These are phyloP conservation scores for Cephus spinipes DNA, from an alignment of 2,888 invertebrate genomes.

Conservation along the genomic window DNA sequence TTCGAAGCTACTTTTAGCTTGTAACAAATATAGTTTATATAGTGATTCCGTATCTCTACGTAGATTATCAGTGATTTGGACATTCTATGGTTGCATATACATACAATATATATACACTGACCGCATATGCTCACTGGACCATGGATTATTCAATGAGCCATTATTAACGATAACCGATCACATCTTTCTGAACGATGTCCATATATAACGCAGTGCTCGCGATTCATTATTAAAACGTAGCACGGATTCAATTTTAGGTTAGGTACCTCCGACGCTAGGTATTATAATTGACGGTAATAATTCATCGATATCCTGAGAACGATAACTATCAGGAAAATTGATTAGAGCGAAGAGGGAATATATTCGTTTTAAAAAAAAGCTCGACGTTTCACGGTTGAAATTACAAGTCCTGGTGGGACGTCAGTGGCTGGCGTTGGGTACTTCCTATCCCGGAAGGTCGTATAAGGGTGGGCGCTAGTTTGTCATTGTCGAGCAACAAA, in stretches of 20 bases:
- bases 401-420: neutral
- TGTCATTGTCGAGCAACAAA: constrained; percentile 53
- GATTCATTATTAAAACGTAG: neutral
- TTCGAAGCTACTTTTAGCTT: neutral
- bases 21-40: neutral
- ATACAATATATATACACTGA: neutral
- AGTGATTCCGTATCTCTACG: too few species aligned
- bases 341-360: neutral
- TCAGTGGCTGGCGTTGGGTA: neutral
- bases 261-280: neutral
- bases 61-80: neutral
- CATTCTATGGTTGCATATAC: neutral
- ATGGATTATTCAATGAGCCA: neutral
- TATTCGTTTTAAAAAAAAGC: neutral
- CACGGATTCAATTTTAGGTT: neutral
- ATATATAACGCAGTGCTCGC: neutral
- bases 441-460: neutral
- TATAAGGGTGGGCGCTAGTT: constrained; percentile 29
- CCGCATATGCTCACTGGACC: neutral
- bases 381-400: constrained; percentile 4
- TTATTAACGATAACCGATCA: neutral
- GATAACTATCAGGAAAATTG: neutral
- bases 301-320: neutral
- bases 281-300: neutral
- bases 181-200: neutral